These are phyloP conservation scores for Xiphorhynchus elegans DNA, from an alignment of 2,113 vertebrate genomes.

Conservation along the genomic window DNA sequence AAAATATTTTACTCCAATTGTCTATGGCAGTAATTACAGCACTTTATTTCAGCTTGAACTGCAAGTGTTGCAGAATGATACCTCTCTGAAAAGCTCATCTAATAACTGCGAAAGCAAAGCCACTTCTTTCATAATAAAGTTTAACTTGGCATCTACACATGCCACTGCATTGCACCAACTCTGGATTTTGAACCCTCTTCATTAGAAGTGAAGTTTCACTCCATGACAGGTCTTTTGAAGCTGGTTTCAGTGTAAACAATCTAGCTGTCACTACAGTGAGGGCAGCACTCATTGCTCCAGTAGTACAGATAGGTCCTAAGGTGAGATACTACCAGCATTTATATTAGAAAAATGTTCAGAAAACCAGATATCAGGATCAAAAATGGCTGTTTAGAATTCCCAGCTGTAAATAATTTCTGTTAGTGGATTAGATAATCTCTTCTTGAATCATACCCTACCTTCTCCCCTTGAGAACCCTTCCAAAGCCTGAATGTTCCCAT, in stretches of 20 bases:
- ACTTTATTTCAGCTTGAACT: slow-evolving; percentile 4
- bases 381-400: background rate
- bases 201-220: background rate
- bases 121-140: background rate
- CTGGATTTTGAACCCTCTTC: background rate
- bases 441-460: background rate
- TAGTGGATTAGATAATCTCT: background rate
- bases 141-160: background rate
- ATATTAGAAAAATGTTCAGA: background rate
- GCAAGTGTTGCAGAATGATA: background rate
- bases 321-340: background rate
- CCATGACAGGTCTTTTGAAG: background rate
- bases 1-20: slow-evolving; percentile 14
- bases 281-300: background rate
- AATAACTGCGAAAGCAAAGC: background rate
- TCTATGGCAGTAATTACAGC: background rate
- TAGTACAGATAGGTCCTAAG: background rate
- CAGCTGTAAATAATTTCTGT: background rate
- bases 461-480: background rate
- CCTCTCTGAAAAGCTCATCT: background rate
- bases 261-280: background rate
- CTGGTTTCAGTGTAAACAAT: background rate
- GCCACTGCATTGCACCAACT: slow-evolving; percentile 9
- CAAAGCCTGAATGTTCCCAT: background rate
- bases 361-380: background rate